phyloP scores from a whole-genome alignment of 2,113 vertebrate genomes.

The Tympanuchus pallidicinctus region DNA sequence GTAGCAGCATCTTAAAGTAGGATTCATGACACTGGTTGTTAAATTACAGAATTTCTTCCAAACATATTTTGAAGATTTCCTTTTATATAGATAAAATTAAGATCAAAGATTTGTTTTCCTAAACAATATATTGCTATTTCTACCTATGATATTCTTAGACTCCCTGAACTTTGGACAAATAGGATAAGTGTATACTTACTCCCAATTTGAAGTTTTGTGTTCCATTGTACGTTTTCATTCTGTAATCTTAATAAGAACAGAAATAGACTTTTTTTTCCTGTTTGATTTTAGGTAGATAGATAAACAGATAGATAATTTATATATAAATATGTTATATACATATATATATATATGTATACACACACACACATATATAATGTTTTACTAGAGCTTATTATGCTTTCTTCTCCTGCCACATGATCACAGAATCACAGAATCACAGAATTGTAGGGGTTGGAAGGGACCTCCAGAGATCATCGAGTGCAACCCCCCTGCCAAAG shows the following conservation, averaged over 20 bases:
- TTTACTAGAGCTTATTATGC: neutral
- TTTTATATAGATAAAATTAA: neutral
- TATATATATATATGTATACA: too few relatives aligned
- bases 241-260: neutral
- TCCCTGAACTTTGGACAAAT: neutral
- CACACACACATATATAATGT: neutral
- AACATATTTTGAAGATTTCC: neutral
- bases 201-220: neutral
- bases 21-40: neutral
- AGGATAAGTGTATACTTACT: neutral
- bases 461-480: too few relatives aligned
- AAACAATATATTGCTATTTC: neutral
- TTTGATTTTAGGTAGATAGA: neutral
- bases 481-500: too few relatives aligned
- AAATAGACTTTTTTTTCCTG: neutral
- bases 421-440: too few relatives aligned
- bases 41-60: neutral
- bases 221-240: neutral
- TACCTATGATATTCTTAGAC: slow-evolving; percentile 1
- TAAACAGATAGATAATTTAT: too few relatives aligned
- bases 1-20: neutral
- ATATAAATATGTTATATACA: too few relatives aligned
- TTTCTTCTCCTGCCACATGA: neutral
- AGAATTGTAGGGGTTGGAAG: too few relatives aligned
- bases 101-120: neutral